Evolutionary conservation across 2,888 invertebrate genomes (phyloP).

Genomic region (Scrobipalpa atriplicella): DNA sequence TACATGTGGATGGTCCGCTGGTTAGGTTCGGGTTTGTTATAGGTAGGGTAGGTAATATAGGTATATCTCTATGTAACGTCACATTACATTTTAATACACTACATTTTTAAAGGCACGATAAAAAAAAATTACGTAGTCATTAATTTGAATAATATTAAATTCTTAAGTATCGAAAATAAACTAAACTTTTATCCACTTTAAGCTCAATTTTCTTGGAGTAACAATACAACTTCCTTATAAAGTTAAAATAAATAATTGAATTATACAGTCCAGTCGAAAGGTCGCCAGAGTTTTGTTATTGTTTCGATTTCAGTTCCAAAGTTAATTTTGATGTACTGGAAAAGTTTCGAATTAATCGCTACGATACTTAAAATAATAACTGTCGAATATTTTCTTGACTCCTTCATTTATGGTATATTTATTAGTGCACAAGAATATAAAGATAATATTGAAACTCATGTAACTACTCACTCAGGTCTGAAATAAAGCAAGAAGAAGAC

Average conservation of each 20-base stretch:
- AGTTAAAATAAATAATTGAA: conserved; percentile 10
- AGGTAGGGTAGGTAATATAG: too few species aligned
- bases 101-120: too few species aligned
- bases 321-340: conserved; percentile 14
- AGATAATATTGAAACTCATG: too few species aligned
- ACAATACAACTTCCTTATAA: background rate
- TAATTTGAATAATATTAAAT: background rate
- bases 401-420: too few species aligned
- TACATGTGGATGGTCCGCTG: too few species aligned
- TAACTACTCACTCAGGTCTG: too few species aligned
- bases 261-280: conserved; percentile 13
- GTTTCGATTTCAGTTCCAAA: conserved; percentile 16
- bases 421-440: too few species aligned
- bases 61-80: too few species aligned
- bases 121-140: too few species aligned
- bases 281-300: conserved; percentile 14
- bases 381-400: conserved; percentile 9
- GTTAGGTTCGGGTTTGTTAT: too few species aligned
- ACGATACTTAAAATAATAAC: conserved; percentile 25
- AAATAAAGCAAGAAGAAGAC: too few species aligned
- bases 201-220: conserved; percentile 6
- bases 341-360: conserved; percentile 2
- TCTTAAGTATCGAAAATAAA: conserved; percentile 6
- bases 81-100: too few species aligned
- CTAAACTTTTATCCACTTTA: conserved; percentile 6